These are phyloP conservation scores for Pocota personata DNA, from an alignment of 2,888 invertebrate species.

Conservation along the genomic window DNA sequence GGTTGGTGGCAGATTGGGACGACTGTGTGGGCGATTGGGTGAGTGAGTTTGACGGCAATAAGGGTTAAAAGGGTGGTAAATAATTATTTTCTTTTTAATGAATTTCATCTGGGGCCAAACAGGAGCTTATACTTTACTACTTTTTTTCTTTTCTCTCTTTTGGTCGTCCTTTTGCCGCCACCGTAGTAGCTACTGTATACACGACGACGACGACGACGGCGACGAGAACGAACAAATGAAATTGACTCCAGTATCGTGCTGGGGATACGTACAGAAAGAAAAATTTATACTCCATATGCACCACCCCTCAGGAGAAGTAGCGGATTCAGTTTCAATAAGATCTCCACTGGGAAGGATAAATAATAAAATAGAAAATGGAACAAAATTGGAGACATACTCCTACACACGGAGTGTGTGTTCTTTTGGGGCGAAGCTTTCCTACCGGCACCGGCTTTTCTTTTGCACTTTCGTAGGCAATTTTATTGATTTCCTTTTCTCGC, in stretches of 20 bases:
- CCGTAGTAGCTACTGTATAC: neutral
- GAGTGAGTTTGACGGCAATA: conserved; percentile 41
- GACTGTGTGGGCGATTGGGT: conserved; percentile 8
- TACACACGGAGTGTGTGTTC: neutral
- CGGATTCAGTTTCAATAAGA: conserved; percentile 44
- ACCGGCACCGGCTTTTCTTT: neutral
- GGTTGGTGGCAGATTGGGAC: neutral
- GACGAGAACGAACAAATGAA: conserved; percentile 30
- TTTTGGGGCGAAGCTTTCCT: too few species aligned
- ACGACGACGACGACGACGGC: neutral
- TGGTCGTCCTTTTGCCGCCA: conserved; percentile 6
- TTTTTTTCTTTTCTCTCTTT: neutral
- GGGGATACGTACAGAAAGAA: conserved; percentile 9
- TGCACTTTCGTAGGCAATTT: conserved; percentile 2
- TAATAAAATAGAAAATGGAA: conserved; percentile 46
- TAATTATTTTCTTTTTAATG: conserved; percentile 67
- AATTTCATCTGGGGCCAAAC: conserved; percentile 59
- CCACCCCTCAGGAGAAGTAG: neutral
- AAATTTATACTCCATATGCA: conserved; percentile 28
- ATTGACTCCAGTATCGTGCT: conserved; percentile 39
- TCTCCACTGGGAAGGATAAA: conserved; percentile 47
- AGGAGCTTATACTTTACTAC: conserved; percentile 50
- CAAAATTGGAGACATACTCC: conserved; percentile 14
- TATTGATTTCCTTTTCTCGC: conserved; percentile 33
- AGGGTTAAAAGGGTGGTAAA: conserved; percentile 61